Percentiles rank a stretch among this genome's conserved stretches.
Conservation (phyloP, 2,888 invertebrate species). For the Ectropis crepuscularia region DNA sequence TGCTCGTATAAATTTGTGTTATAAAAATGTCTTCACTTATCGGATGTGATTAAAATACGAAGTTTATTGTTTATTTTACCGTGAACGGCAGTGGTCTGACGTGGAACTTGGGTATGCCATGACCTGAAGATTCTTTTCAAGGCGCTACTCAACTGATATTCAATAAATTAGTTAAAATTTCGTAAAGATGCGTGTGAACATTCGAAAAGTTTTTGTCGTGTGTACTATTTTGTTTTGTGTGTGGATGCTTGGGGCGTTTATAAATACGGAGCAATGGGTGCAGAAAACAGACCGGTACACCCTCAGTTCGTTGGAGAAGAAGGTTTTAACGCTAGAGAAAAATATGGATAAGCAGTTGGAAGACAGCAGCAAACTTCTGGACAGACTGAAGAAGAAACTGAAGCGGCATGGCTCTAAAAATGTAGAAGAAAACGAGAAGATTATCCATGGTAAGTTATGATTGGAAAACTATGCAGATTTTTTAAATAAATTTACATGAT, state of each 20-base stretch:
- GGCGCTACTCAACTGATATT: constrained; percentile 27
- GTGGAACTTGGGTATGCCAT: constrained; percentile 37
- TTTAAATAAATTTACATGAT: too few species aligned
- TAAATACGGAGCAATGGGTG: constrained; percentile 8
- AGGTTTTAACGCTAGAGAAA: constrained; percentile 57
- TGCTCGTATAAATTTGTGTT: too few species aligned
- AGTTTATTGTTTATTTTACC: constrained; percentile 45
- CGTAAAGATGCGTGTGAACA: constrained; percentile 71
- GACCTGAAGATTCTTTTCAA: constrained; percentile 34
- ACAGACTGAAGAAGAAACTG: constrained; percentile 58
- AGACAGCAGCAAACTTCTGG: constrained; percentile 62
- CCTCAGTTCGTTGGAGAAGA: constrained; percentile 45
- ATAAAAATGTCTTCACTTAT: background rate
- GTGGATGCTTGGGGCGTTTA: constrained; percentile 56
- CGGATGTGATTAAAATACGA: constrained; percentile 19
- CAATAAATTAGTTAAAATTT: constrained; percentile 20
- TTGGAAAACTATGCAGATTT: background rate
- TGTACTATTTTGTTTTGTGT: constrained; percentile 53
- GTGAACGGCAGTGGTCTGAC: constrained; percentile 34
- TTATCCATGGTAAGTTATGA: constrained; percentile 27
- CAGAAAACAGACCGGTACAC: constrained; percentile 1
- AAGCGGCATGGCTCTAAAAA: constrained; percentile 44
- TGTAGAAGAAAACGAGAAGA: constrained; percentile 34
- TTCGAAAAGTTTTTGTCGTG: constrained; percentile 60
- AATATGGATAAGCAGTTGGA: constrained; percentile 58